Evolutionary conservation across 2,797 vertebrate species (phyloP).

Genomic region (Sebastes cheni): DNA sequence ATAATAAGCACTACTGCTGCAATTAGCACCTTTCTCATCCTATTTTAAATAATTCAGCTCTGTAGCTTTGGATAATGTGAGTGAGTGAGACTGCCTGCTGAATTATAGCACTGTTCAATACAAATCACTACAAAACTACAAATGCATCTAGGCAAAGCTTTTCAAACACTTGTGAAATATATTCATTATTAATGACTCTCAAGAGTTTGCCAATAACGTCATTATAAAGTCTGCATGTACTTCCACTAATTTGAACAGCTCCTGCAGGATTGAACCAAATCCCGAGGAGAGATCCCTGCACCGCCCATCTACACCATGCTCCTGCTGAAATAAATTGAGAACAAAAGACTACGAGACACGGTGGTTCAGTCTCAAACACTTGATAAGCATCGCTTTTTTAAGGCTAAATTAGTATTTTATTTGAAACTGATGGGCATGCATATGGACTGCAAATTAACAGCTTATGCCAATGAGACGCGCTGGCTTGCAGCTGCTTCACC

Average conservation of each 20-base stretch:
- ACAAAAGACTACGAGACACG: constrained; percentile 33
- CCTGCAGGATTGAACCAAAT: constrained; percentile 41
- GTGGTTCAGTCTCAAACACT: not conserved
- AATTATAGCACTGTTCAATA: not conserved
- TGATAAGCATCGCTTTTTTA: not conserved
- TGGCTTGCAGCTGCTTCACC: not conserved
- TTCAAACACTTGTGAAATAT: not conserved
- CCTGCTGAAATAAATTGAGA: constrained; percentile 10
- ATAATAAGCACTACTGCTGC: not conserved
- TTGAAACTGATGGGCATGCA: not conserved
- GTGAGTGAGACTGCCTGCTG: not conserved
- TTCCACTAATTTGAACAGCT: constrained; percentile 29
- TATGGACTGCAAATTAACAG: constrained; percentile 5
- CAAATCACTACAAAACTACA: constrained; percentile 7
- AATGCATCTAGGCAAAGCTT: not conserved
- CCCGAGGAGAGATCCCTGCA: constrained; percentile 32
- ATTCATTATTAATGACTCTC: constrained; percentile 15
- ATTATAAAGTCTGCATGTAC: not conserved
- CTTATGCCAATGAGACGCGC: constrained; percentile 18
- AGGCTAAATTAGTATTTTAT: not conserved
- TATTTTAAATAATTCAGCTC: not conserved
- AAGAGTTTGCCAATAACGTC: constrained; percentile 19
- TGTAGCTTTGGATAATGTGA: not conserved
- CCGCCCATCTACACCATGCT: constrained; percentile 45
- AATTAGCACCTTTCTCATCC: not conserved